Evolutionary conservation across 2,888 invertebrate genomes (phyloP), one percentile per base, ranked within the genome.

Genomic region (Leptopilina syphax): DNA sequence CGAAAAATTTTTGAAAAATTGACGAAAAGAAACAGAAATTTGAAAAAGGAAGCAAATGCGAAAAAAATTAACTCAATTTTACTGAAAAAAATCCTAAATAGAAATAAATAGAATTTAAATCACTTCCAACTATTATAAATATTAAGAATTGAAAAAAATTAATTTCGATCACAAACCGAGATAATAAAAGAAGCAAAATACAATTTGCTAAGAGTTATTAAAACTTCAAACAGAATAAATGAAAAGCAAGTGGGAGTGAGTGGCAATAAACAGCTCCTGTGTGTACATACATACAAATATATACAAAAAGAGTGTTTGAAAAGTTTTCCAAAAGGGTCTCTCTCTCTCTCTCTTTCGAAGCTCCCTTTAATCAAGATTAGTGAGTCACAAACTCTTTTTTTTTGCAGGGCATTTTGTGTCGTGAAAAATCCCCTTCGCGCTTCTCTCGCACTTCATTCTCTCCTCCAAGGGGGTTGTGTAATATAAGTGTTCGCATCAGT

Each of bases 401-500:
- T 34, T 4, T 34, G 34, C 73, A 73, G 73, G 24, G 57, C 27
- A 34, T 73, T 73, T 34, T 57, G 73, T 44, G 8, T 73, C 57
- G 73, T 73, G 73, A 73, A 73, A 73, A 73, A 57, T 73, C 73
- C 73, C 73, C 73, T 54, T 73, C 27, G 73, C n/a, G 57, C 50
- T 54, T 54, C 57, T 73, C 73, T 27, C 24, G 34, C 34, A 34
- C 34, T 34, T 34, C 34, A 34, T 34, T 50, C 10, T 50, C 10
- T 50, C 34, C 50, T 50, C 50, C 50, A 50, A 50, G 50, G 50
- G 50, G 9, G 34, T 34, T 34, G 34, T 34, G 34, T 50, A 50
- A 50, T 44, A 50, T 12, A 73, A 73, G 63, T 73, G 73, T 73
- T 57, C 73, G 57, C 57, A 73, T 73, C 57, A 73, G 84, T 85